These are phyloP conservation scores for Hydrozoanthus tunicans DNA, from an alignment of 64 coral and sea anemone genomes.

Conservation along the genomic window DNA sequence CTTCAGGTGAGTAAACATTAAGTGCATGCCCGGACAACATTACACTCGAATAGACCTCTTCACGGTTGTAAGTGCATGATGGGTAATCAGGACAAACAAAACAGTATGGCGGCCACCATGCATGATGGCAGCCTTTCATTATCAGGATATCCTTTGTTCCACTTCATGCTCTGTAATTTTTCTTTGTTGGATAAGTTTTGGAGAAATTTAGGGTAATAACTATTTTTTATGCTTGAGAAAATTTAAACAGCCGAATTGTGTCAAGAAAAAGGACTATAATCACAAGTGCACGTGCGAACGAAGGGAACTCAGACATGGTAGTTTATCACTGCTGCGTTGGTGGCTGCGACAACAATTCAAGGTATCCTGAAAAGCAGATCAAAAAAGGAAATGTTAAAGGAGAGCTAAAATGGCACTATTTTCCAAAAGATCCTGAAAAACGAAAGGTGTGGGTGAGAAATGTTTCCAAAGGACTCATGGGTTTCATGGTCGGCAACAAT, in stretches of 20 bases:
- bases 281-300: background rate
- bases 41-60: no score
- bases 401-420: constrained; percentile 46
- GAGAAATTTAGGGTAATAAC: background rate
- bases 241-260: background rate
- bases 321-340: constrained; percentile 43
- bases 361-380: constrained; percentile 33
- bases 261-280: background rate
- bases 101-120: no score
- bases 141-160: no score
- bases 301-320: background rate
- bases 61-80: no score
- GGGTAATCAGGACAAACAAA: no score
- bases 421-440: constrained; percentile 55
- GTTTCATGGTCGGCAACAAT: constrained; percentile 11
- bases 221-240: background rate
- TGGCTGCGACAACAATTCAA: constrained; percentile 22
- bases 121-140: no score
- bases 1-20: no score
- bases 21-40: no score
- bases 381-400: constrained; percentile 25
- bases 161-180: no score
- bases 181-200: no score
- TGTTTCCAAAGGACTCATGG: constrained; percentile 43
- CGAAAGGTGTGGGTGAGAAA: constrained; percentile 35